Evolutionary conservation across 2,888 invertebrate species (phyloP), one percentile per base, ranked within the genome.

Genomic region (Nephrotoma flavescens): DNA sequence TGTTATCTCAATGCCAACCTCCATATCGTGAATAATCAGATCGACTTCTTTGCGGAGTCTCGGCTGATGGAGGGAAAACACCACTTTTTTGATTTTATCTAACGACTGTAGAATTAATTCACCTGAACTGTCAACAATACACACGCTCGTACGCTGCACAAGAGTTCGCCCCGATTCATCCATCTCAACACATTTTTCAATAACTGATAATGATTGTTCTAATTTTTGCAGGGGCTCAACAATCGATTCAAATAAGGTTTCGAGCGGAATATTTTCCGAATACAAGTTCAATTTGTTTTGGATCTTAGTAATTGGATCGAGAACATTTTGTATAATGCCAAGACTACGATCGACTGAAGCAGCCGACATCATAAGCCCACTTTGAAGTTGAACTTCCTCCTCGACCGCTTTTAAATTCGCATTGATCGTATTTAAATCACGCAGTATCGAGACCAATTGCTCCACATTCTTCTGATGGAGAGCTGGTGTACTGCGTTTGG

Each of bases 161-260:
- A 95, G 91, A 0, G 95, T 95, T 87, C 93, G 94, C 11, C 93
- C 94, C 52, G 93, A 94, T 88, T 94, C 94, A 90, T 95, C 94
- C 88, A 95, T 93, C 89, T 94, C 94, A 52, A 95, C 93, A 89
- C 95, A 95, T 89, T 94, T 94, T 90, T 95, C 94, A 52, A 95
- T 93, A 1, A 95, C 93, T 19, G 94, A 93, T 5, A 96, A 90
- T 41, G 94, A 94, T 88, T 94, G 93, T 89, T 95, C 95, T 41
- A 96, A 90, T 44, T 93, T 92, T 88, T 94, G 94, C 52, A 96
- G 91, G 2, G 95, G 93, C 87, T 93, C 93, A 7, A 95, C 93
- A 89, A 94, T 92, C 2, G 93, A 92, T 88, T 94, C 93, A 87
- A 92, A 92, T 0, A 93, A 89, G 1, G 91, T 91, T 87, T 91